phyloP scores from a whole-genome alignment of 2,888 invertebrate species.

The Pecten maximus region DNA sequence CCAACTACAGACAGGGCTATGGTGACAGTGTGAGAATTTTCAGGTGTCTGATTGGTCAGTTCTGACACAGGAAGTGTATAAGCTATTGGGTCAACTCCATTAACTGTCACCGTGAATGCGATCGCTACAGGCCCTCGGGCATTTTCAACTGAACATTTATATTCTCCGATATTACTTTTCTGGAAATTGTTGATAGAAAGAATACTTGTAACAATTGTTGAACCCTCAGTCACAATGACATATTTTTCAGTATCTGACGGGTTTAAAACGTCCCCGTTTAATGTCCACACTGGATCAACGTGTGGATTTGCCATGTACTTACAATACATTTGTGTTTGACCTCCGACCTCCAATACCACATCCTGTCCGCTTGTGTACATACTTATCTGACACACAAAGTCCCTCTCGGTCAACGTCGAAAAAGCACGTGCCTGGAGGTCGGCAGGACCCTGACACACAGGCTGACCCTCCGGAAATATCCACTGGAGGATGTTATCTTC shows the following conservation, averaged over 20 bases:
- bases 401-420: constrained; percentile 64
- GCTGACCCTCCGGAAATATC: constrained; percentile 65
- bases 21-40: constrained; percentile 62
- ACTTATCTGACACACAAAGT: constrained; percentile 72
- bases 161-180: constrained; percentile 70
- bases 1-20: constrained; percentile 73
- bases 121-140: constrained; percentile 66
- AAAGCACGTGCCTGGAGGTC: constrained; percentile 64
- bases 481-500: constrained; percentile 60
- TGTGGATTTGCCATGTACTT: constrained; percentile 72
- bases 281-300: constrained; percentile 70
- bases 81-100: constrained; percentile 65
- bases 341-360: constrained; percentile 59
- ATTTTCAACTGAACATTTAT: constrained; percentile 73
- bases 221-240: constrained; percentile 55
- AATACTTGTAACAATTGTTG: constrained; percentile 61
- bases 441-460: constrained; percentile 71
- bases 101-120: constrained; percentile 65
- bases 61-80: constrained; percentile 51
- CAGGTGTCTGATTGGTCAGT: constrained; percentile 52
- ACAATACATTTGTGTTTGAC: constrained; percentile 67
- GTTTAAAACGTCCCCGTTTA: constrained; percentile 62
- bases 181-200: constrained; percentile 69
- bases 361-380: constrained; percentile 73
- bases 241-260: constrained; percentile 62